A percentile compares a stretch with the other conserved stretches of the same genome.
Conservation (phyloP, 2,888 invertebrate species). For the Anodontia alba region DNA sequence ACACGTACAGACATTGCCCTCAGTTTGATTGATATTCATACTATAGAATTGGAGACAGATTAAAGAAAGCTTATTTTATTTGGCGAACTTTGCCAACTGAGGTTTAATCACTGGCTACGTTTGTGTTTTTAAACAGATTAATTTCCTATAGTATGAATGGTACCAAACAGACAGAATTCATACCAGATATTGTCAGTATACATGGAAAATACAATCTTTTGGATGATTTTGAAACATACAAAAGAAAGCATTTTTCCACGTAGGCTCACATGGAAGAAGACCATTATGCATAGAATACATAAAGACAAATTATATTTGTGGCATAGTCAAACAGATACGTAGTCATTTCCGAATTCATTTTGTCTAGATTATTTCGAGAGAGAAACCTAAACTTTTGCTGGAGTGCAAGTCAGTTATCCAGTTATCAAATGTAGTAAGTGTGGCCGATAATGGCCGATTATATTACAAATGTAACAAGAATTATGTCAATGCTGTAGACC, state of each 20-base stretch:
- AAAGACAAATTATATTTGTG: neutral
- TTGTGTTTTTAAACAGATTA: conserved; percentile 7
- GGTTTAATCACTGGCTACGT: conserved; percentile 4
- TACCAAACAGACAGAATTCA: neutral
- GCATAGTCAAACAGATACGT: neutral
- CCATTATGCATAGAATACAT: neutral
- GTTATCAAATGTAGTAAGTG: no score
- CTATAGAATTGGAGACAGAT: conserved; percentile 38
- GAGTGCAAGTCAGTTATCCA: neutral
- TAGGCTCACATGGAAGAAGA: neutral
- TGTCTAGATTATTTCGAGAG: neutral
- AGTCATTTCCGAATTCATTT: neutral
- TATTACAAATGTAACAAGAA: no score
- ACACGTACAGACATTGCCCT: conserved; percentile 30
- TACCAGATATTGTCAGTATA: no score
- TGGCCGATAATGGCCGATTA: no score
- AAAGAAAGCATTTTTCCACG: neutral
- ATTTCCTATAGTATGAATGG: neutral
- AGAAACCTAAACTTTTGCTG: no score
- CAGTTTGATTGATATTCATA: conserved; percentile 9
- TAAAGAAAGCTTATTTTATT: conserved; percentile 32
- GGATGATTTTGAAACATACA: neutral
- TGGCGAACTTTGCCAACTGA: conserved; percentile 27
- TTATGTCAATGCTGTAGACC: no score
- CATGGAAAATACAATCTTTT: neutral